Evolutionary conservation across 2,797 vertebrate species (phyloP).

Genomic region (Pogonophryne albipinna): DNA sequence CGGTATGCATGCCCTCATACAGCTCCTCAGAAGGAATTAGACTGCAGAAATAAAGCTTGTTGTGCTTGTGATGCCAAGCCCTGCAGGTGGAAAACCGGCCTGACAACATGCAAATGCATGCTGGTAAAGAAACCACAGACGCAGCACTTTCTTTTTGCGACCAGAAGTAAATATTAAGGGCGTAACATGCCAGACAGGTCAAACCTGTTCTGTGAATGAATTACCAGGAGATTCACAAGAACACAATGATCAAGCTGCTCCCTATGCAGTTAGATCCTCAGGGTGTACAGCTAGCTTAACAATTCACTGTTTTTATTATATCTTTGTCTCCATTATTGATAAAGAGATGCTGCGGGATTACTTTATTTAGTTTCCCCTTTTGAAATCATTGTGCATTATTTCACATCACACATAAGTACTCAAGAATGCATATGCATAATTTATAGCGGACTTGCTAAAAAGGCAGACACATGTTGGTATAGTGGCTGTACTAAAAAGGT

Average conservation of each 20-base stretch:
- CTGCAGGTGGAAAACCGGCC: constrained; percentile 40
- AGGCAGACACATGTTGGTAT: constrained; percentile 78
- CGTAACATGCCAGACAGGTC: constrained; percentile 39
- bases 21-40: not conserved
- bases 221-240: not conserved
- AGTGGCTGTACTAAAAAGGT: constrained; percentile 88
- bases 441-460: constrained; percentile 59
- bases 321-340: constrained; percentile 35
- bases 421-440: constrained; percentile 55
- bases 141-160: not conserved
- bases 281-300: not conserved
- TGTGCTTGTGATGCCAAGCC: not conserved
- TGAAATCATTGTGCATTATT: constrained; percentile 58
- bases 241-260: constrained; percentile 14
- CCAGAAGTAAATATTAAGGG: not conserved
- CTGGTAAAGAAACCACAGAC: constrained; percentile 6
- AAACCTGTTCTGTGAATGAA: constrained; percentile 55
- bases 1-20: not conserved
- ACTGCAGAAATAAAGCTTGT: constrained; percentile 1
- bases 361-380: constrained; percentile 59
- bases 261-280: not conserved
- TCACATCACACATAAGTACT: constrained; percentile 40
- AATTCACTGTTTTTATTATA: not conserved
- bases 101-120: constrained; percentile 18
- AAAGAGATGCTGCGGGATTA: constrained; percentile 39